Conservation (phyloP, 2,797 vertebrate genomes). For the Danio jaintianensis region DNA sequence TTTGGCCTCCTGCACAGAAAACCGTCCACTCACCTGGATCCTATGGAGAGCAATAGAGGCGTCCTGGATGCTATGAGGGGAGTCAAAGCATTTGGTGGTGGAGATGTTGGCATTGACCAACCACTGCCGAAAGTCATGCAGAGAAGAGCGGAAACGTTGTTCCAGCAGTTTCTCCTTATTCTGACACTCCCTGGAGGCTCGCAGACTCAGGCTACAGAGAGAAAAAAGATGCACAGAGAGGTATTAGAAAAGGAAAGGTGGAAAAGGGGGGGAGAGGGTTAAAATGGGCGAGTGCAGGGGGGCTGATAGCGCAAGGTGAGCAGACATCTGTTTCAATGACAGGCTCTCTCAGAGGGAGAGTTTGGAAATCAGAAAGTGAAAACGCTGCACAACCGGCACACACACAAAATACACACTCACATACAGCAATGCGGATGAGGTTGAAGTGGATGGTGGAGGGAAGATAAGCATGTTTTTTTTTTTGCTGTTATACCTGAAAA, state of each 20-base stretch:
- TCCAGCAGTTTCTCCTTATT: conserved; percentile 93
- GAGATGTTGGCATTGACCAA: conserved; percentile 91
- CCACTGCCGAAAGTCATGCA: conserved; percentile 96
- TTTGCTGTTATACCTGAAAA: conserved; percentile 36
- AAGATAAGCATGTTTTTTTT: conserved; percentile 33
- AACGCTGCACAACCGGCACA: conserved; percentile 35
- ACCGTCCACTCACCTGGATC: conserved; percentile 85
- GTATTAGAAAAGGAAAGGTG: not conserved
- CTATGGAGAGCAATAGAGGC: conserved; percentile 87
- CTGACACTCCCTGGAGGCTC: conserved; percentile 90
- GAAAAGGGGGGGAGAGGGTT: not conserved
- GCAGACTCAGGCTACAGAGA: conserved; percentile 86
- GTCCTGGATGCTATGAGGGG: conserved; percentile 88
- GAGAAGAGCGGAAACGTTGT: conserved; percentile 86
- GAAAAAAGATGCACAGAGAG: not conserved
- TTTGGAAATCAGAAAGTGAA: conserved; percentile 48
- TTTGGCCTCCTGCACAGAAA: not conserved
- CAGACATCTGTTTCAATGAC: conserved; percentile 54
- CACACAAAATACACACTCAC: conserved; percentile 36
- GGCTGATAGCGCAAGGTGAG: conserved; percentile 35
- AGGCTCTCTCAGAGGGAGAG: conserved; percentile 39
- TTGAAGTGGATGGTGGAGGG: conserved; percentile 15
- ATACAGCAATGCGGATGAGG: conserved; percentile 38
- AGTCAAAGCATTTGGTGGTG: conserved; percentile 94
- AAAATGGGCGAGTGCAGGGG: not conserved